Percentiles rank a stretch among this genome's conserved stretches.
Evolutionary conservation across 2,113 vertebrate species (phyloP).

Genomic region (Uria aalge): DNA sequence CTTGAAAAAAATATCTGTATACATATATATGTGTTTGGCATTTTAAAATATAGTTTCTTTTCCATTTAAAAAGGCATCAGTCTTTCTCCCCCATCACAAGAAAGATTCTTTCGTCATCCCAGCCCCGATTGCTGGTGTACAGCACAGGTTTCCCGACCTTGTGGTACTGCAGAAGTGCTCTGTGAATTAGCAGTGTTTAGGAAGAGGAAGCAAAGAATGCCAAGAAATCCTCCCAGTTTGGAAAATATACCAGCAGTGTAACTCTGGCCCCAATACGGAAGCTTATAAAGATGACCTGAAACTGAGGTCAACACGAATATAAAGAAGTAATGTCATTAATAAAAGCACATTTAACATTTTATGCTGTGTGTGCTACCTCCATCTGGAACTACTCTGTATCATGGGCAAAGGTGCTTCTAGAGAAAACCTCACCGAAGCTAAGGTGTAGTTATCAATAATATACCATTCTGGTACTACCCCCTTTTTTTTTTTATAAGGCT

Average conservation of each 20-base stretch:
- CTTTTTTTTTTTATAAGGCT: neutral
- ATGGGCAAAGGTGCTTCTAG: neutral
- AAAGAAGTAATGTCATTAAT: neutral
- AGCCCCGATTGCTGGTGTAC: neutral
- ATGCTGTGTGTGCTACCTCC: neutral
- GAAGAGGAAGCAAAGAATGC: neutral
- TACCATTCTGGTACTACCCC: neutral
- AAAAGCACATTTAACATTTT: neutral
- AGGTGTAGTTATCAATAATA: neutral
- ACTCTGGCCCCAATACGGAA: neutral
- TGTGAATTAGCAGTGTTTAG: neutral
- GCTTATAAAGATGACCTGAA: neutral
- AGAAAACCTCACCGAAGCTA: neutral
- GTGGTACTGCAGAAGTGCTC: neutral
- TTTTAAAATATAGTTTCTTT: slow-evolving; percentile 57
- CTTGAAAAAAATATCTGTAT: neutral
- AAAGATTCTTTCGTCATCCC: neutral
- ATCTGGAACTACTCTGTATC: neutral
- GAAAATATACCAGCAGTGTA: neutral
- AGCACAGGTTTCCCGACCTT: neutral
- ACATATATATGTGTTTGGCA: neutral
- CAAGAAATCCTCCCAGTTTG: neutral
- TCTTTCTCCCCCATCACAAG: slow-evolving; percentile 25
- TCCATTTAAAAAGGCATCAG: slow-evolving; percentile 39
- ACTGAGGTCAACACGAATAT: neutral